phyloP scores from a whole-genome alignment of 2,113 vertebrate genomes.

The Poicephalus gulielmi region DNA sequence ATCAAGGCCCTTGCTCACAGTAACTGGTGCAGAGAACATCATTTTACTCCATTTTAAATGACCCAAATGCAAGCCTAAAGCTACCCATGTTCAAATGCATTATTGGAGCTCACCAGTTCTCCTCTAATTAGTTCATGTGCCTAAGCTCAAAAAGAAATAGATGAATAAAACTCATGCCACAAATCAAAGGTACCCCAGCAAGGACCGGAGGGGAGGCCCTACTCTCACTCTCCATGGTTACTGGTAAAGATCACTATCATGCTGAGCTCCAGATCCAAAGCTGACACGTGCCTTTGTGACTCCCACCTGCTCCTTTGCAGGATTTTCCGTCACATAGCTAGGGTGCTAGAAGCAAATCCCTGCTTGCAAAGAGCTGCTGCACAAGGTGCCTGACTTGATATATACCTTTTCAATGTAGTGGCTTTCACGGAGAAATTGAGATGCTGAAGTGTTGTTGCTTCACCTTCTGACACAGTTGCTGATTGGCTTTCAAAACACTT shows the following conservation, averaged over 20 bases:
- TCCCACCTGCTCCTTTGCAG: not conserved
- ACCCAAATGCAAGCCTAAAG: conserved; percentile 33
- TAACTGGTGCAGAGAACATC: not conserved
- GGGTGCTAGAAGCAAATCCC: not conserved
- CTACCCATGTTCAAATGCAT: not conserved
- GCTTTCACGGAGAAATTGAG: not conserved
- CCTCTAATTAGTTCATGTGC: conserved; percentile 4
- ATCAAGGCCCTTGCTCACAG: not conserved
- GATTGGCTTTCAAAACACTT: not conserved
- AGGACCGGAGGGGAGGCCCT: not conserved
- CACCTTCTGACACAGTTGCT: not conserved
- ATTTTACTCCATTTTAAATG: conserved; percentile 31
- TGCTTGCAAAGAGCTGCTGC: not conserved
- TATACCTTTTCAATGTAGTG: not conserved
- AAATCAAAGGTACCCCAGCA: not conserved
- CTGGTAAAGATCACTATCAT: not conserved
- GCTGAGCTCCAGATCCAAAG: not conserved
- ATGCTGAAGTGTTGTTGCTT: not conserved
- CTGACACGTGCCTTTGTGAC: not conserved
- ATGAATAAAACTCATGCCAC: not conserved
- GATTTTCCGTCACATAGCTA: not conserved
- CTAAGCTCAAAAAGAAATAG: not conserved
- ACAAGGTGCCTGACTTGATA: not conserved
- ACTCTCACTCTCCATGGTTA: not conserved
- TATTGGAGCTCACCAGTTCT: conserved; percentile 21